Conservation (phyloP, 2,888 invertebrate genomes). For the Eurytoma californica region DNA sequence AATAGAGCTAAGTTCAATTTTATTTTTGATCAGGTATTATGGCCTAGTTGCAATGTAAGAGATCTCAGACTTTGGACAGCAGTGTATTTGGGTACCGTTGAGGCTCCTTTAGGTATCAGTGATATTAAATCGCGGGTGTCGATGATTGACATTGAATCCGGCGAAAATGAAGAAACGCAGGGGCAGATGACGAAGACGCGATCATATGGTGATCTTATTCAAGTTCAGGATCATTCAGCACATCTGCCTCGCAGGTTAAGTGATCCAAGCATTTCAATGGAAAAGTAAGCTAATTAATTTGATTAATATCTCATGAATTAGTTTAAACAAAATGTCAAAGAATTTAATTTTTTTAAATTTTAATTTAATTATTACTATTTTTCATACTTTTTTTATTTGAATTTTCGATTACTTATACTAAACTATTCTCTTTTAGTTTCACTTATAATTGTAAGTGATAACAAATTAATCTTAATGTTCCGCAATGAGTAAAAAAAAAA, state of each 20-base stretch:
- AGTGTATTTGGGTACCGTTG: conserved; percentile 83
- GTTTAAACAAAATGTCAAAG: no score
- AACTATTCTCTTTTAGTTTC: no score
- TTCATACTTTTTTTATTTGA: background rate
- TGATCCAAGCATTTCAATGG: conserved; percentile 88
- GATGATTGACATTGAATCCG: conserved; percentile 70
- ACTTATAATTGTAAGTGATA: background rate
- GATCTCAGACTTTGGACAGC: conserved; percentile 90
- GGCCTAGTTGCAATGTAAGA: conserved; percentile 90
- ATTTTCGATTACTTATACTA: no score
- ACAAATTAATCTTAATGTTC: background rate
- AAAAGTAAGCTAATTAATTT: conserved; percentile 78
- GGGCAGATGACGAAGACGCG: conserved; percentile 87
- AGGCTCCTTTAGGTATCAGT: conserved; percentile 70
- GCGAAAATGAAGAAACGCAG: conserved; percentile 72
- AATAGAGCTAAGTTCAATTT: background rate
- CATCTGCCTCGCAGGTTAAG: conserved; percentile 85
- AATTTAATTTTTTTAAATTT: no score
- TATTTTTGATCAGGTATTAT: conserved; percentile 81
- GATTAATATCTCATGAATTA: no score
- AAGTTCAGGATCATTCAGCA: conserved; percentile 79
- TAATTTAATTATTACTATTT: no score
- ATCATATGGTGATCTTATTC: conserved; percentile 89
- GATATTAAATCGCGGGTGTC: conserved; percentile 73
- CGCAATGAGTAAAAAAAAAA: background rate